Base-by-base conservation (phyloP, 2,113 vertebrate species). In the Hymenochirus boettgeri region DNA sequence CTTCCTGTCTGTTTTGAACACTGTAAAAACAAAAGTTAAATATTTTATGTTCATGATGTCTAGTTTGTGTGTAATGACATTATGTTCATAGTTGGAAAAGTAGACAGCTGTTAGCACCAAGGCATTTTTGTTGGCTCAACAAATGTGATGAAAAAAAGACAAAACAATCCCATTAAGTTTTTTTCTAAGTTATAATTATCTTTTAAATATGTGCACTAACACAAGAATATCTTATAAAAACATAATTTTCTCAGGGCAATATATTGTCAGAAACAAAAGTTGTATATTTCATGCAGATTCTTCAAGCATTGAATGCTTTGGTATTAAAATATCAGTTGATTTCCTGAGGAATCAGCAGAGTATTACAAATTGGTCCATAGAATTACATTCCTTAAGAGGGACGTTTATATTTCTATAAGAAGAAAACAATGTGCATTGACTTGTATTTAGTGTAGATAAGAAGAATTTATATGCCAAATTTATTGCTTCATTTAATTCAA, bases 1-100 rank as follows among this genome's bases (percentile, higher is more conserved):
- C 71, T 55, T 71, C 73, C 69, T 72, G 81, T 89, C 78, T 86
- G 86, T 88, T 80, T 62, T 73, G 76, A 78, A 67, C 76, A 72
- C 70, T 69, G 27, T 80, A 76, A 80, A 74, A 76, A 66, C 79
- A 76, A 73, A 75, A 61, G 81, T 71, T 73, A 72, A 74, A 74
- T 29, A 31, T 53, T 77, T 58, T 73, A 70, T 83, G 74, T 82
- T 76, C 77, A 80, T 88, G 79, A 24, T 71, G 72, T 81, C 76
- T 75, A 72, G 55, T 67, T 73, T 76, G 80, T 86, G 77, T 70
- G 39, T 76, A 73, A 57, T 82, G 82, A 73, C 72, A 75, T 75
- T 75, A 62, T 83, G 65, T 82, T 72, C 72, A 42, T 45, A 60
- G 65, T 69, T 17, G 51, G 45, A n/a, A n/a, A n/a, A n/a, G n/a